Conservation (phyloP, 2,797 vertebrate genomes). For the Trematomus bernacchii region DNA sequence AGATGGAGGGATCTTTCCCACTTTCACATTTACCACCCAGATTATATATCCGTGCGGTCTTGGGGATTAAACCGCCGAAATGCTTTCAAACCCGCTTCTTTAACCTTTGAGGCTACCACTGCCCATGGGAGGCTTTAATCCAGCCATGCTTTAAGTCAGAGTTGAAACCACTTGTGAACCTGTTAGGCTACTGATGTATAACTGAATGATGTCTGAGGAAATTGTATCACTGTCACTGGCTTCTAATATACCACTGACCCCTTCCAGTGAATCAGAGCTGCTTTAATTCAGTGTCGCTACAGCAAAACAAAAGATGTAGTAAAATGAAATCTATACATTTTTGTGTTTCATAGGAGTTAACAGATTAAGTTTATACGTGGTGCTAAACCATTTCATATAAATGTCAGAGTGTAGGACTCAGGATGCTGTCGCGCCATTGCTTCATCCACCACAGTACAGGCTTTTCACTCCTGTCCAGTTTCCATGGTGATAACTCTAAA, state of each 20-base stretch:
- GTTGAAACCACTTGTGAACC: constrained; percentile 31
- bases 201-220: constrained; percentile 58
- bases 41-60: no score
- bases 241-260: constrained; percentile 40
- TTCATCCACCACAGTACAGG: constrained; percentile 63
- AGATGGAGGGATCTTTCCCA: no score
- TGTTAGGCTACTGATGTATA: constrained; percentile 54
- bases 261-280: constrained; percentile 35
- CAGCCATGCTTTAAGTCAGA: constrained; percentile 12
- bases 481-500: constrained; percentile 87
- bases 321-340: constrained; percentile 10
- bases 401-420: constrained; percentile 61
- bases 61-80: no score
- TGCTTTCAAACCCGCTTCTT: no score
- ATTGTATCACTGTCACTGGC: constrained; percentile 11
- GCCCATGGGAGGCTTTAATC: constrained; percentile 28
- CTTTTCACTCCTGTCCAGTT: constrained; percentile 82
- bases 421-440: constrained; percentile 62
- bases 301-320: background rate
- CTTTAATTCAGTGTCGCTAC: constrained; percentile 36
- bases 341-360: constrained; percentile 29
- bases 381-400: constrained; percentile 39
- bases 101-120: no score
- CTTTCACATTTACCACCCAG: no score
- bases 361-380: constrained; percentile 38